phyloP scores from a whole-genome alignment of 2,113 vertebrate genomes.

The Edolisoma coerulescens region DNA sequence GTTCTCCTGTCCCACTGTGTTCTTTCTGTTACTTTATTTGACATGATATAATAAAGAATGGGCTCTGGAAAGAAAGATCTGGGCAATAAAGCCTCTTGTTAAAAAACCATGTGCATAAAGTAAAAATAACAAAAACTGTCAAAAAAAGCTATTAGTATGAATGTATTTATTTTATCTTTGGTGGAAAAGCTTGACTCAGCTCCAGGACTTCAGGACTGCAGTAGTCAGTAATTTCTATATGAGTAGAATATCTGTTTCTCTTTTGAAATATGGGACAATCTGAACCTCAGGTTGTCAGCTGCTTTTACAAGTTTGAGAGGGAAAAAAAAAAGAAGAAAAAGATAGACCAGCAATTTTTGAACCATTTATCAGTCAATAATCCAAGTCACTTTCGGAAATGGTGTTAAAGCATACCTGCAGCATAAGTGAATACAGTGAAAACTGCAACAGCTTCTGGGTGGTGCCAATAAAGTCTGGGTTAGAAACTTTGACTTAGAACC shows the following conservation, averaged over 20 bases:
- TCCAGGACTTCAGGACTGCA: background rate
- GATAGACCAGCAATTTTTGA: background rate
- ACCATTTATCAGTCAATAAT: background rate
- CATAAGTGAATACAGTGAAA: background rate
- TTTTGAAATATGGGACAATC: background rate
- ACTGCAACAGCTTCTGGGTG: background rate
- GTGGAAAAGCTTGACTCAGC: background rate
- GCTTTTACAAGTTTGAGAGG: background rate
- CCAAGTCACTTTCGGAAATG: background rate
- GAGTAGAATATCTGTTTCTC: background rate
- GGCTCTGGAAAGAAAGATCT: background rate
- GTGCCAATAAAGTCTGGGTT: background rate
- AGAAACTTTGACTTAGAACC: background rate
- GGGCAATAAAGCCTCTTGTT: background rate
- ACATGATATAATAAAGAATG: background rate
- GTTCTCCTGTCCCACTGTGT: background rate
- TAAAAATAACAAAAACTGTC: background rate
- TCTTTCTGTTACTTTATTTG: background rate
- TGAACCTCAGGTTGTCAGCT: background rate
- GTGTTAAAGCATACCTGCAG: background rate
- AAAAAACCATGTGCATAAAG: background rate
- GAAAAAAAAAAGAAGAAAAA: background rate
- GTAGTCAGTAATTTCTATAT: background rate
- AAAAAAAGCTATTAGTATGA: background rate
- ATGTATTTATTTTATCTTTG: background rate